These are phyloP conservation scores for Lepidurus arcticus DNA, from an alignment of 1,140 invertebrate species.

Conservation along the genomic window DNA sequence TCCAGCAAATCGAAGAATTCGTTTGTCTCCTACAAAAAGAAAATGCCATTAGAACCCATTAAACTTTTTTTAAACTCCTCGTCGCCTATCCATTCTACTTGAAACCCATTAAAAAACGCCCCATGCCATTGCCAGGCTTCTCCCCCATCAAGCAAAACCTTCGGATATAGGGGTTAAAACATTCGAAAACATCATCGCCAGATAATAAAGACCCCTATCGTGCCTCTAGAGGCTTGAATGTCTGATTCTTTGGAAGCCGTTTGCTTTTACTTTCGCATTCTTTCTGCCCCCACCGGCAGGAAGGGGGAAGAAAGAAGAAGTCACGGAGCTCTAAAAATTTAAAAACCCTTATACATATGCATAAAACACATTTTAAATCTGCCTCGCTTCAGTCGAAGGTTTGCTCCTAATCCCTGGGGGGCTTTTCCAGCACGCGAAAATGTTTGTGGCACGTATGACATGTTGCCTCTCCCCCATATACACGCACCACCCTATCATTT, in stretches of 20 bases:
- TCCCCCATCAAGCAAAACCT: not conserved
- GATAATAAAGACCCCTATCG: too few relatives aligned
- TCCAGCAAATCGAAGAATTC: slow-evolving; percentile 4
- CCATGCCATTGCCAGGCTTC: not conserved
- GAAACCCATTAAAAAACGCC: not conserved
- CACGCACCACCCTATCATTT: too few relatives aligned
- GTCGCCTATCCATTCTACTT: not conserved
- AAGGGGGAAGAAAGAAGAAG: not conserved
- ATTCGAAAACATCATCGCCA: too few relatives aligned
- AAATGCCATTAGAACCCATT: not conserved
- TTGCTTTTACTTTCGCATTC: too few relatives aligned
- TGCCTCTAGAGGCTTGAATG: too few relatives aligned
- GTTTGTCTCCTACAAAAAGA: not conserved
- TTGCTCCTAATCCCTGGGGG: not conserved
- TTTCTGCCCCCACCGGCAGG: not conserved
- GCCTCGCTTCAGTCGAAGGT: not conserved
- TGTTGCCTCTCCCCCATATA: not conserved
- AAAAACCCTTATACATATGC: not conserved
- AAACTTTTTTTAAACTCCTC: not conserved
- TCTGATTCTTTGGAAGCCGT: too few relatives aligned
- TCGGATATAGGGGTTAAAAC: too few relatives aligned
- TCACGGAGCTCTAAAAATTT: not conserved
- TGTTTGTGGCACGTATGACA: not conserved
- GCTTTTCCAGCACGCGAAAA: not conserved
- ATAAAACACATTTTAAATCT: not conserved